Base-by-base conservation (phyloP, 2,888 invertebrate species). In the Aspidiotus destructor region DNA sequence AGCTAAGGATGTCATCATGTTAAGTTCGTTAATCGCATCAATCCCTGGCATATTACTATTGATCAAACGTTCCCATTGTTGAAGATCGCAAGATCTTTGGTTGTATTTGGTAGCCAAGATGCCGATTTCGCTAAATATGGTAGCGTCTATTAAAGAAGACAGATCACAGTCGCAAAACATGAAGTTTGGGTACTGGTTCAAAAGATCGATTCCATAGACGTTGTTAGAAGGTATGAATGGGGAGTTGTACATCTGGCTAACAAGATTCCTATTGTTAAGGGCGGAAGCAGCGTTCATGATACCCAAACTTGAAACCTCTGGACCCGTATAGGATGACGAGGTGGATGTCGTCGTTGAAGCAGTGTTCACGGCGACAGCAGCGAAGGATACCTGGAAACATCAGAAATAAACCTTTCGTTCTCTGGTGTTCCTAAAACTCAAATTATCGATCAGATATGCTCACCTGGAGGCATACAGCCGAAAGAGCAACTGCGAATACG, bases 11-110 rank as follows among this genome's bases (percentile, higher is more conserved):
- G 16, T 40, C 13, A 58, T 2, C 58, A 58, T 58, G 16, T 16
- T 11, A 10, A 58, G 8, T 8, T 17, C 40, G 58, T 40, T 28
- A 1, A 10, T 7, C 2, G 17, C 17, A 13, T 58, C 40, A 40
- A 58, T 17, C 13, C 40, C 40, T 10, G 16, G 28, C 58, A 58
- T 58, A 8, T 16, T 17, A 28, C 3, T 40, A 13, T 58, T 13
- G 40, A 58, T 58, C 13, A 58, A 7, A 13, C 17, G 13, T 8
- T 16, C 58, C 58, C 58, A 58, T 28, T 58, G 58, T 40, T 58
- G 58, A 17, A 58, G 13, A 28, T 58, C 40, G 58, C 58, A 58
- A 40, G 40, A 9, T 13, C 17, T 3, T 40, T 8, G 28, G 7
- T 40, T 8, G 40, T 58, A 17, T 8, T 8, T 10, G 28, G 28